Conservation (phyloP, 2,888 invertebrate genomes). For the Apantesis nais region DNA sequence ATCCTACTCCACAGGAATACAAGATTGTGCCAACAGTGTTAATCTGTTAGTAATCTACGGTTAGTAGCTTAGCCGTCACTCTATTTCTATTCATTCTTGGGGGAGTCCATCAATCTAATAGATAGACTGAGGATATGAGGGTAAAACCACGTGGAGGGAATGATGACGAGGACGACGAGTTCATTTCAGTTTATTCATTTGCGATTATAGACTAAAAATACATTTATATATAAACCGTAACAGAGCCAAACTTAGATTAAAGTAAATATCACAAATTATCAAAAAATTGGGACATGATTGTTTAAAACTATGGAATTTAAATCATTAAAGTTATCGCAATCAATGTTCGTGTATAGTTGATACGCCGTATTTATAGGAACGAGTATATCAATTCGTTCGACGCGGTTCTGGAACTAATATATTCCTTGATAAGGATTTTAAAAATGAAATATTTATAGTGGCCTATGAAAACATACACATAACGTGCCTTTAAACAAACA, state of each 20-base stretch:
- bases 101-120: too few relatives aligned
- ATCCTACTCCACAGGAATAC: too few relatives aligned
- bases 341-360: not conserved
- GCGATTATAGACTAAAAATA: too few relatives aligned
- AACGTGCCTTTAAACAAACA: not conserved
- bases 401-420: conserved; percentile 3
- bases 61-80: too few relatives aligned
- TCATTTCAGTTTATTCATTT: too few relatives aligned
- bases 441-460: not conserved
- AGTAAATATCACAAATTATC: not conserved
- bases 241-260: not conserved
- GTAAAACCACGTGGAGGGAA: too few relatives aligned
- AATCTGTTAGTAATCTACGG: too few relatives aligned
- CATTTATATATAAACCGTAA: too few relatives aligned
- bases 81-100: too few relatives aligned
- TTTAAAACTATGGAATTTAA: not conserved
- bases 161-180: too few relatives aligned
- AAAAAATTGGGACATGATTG: not conserved
- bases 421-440: conserved; percentile 11
- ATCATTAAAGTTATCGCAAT: conserved; percentile 4
- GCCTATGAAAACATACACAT: not conserved
- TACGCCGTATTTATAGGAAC: not conserved
- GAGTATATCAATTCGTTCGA: conserved; percentile 16
- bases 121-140: too few relatives aligned
- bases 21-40: too few relatives aligned